Conservation (phyloP, 2,113 vertebrate species). For the Percopsis transmontana region DNA sequence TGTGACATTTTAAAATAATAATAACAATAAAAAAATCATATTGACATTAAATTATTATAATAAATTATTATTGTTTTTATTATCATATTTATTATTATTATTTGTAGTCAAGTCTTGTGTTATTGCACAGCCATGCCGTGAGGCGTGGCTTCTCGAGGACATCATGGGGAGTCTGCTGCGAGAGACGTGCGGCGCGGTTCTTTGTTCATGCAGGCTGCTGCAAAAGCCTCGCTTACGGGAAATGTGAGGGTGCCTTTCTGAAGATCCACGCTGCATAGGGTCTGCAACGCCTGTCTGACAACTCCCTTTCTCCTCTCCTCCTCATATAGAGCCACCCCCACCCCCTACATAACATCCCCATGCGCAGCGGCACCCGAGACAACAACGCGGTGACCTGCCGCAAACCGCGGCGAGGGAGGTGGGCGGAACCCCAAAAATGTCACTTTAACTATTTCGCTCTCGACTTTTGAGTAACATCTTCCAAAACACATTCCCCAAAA, state of each 20-base stretch:
- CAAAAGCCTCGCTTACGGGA: conserved; percentile 47
- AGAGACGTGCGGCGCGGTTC: conserved; percentile 60
- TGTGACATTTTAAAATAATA: background rate
- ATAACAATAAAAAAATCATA: background rate
- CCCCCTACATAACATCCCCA: conserved; percentile 65
- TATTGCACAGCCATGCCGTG: conserved; percentile 49
- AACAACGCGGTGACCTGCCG: conserved; percentile 71
- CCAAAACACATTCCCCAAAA: background rate
- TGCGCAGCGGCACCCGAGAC: conserved; percentile 72
- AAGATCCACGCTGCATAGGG: conserved; percentile 66
- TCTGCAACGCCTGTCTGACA: conserved; percentile 76
- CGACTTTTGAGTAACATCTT: too few relatives aligned
- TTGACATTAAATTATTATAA: background rate
- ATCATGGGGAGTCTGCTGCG: conserved; percentile 60
- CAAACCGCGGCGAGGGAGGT: conserved; percentile 68
- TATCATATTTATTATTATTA: conserved; percentile 1
- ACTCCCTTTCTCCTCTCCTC: conserved; percentile 66
- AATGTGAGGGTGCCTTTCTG: conserved; percentile 56
- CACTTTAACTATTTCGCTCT: conserved; percentile 55
- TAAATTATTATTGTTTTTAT: background rate
- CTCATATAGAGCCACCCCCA: conserved; percentile 10
- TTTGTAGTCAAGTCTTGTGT: conserved; percentile 42
- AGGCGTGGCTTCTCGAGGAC: conserved; percentile 73
- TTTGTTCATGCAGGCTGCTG: conserved; percentile 72
- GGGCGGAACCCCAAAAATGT: conserved; percentile 67